phyloP scores from a whole-genome alignment of 2,113 vertebrate species.

The Propithecus coquereli region DNA sequence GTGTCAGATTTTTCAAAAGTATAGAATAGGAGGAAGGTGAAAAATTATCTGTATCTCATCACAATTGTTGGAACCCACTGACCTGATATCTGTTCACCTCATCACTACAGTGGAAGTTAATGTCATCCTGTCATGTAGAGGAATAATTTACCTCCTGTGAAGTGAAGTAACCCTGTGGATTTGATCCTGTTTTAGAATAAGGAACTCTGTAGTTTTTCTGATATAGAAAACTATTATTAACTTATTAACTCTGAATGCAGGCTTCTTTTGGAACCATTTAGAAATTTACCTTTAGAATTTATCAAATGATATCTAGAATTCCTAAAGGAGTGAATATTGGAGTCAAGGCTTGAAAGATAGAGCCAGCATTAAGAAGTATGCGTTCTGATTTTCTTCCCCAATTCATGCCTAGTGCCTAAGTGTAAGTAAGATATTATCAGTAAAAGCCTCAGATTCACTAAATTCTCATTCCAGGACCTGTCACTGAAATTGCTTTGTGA shows the following conservation, averaged over 20 bases:
- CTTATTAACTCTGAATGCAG: not conserved
- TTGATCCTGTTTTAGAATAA: not conserved
- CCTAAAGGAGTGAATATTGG: constrained; percentile 2
- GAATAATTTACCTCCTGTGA: not conserved
- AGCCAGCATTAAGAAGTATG: not conserved
- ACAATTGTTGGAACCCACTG: not conserved
- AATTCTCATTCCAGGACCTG: not conserved
- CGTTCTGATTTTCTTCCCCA: not conserved
- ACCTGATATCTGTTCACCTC: not conserved
- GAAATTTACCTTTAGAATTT: not conserved
- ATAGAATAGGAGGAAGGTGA: not conserved
- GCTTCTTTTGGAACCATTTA: not conserved
- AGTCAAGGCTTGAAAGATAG: not conserved
- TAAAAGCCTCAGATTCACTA: not conserved
- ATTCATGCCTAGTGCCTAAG: not conserved
- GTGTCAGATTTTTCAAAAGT: constrained; percentile 36
- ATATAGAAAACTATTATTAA: not conserved
- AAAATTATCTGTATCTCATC: not conserved
- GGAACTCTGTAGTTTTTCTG: not conserved
- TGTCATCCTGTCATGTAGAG: not conserved
- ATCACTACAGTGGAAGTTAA: not conserved
- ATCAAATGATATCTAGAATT: not conserved
- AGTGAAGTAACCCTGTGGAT: not conserved
- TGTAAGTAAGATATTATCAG: not conserved
- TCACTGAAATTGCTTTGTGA: not conserved